Base-by-base conservation (phyloP, 2,113 vertebrate genomes). In the Amblyopsis rosae region DNA sequence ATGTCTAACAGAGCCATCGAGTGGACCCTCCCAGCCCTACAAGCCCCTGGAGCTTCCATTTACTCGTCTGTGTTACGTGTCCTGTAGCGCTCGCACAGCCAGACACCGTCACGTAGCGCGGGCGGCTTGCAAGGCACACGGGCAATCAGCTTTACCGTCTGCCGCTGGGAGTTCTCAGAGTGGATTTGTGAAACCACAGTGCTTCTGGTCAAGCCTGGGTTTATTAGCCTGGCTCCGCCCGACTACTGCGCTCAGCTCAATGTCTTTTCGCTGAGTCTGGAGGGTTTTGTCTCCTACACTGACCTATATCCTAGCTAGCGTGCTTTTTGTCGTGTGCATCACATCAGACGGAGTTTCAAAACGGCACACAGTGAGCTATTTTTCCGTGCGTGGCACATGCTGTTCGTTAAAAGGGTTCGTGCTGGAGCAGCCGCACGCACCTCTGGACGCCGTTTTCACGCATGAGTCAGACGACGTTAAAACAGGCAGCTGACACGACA, bases 11-110 rank as follows among this genome's bases (percentile, higher is more conserved):
- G 80, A 88, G 81, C 76, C 57, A 69, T 78, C 1, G 54, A 86
- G 85, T 86, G 81, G 89, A 77, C 65, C 26, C 83, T 47, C 79
- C 66, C 50, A 48, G 65, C 74, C 73, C 85, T 69, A 57, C 61
- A 75, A 68, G 70, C 76, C 15, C 67, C 81, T 84, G 84, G 77
- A 89, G 88, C 91, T 91, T 92, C 89, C 91, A 91, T 88, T 81
- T 86, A 87, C 82, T 89, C 85, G 90, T 90, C 87, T 90, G 88
- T 26, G 86, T 85, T 91, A 26, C 3, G 26, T 26, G 26, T 26
- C 26, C 26, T 26, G 26, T 26, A 26, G 26, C 35, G 1, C 35
- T 15, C 49, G 12, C 49, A 51, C 49, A 10, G 4, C 49, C 49
- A 51, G 3, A 51, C 49, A 51, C 49, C 9, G 13, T 7, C 10